These are phyloP conservation scores for Diadumene lineata DNA, from an alignment of 92 coral and sea anemone genomes.

Conservation along the genomic window DNA sequence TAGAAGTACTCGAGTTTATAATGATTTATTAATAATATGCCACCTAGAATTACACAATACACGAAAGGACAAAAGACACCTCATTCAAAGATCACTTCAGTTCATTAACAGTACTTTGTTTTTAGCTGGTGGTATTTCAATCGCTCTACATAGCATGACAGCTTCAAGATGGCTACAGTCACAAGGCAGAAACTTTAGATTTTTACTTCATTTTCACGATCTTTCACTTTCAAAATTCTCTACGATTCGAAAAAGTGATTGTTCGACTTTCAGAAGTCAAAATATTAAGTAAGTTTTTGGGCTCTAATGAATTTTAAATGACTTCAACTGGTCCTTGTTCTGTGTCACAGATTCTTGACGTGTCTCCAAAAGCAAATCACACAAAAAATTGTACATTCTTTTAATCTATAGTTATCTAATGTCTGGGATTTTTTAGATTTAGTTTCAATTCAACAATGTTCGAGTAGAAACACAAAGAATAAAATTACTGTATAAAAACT, in stretches of 20 bases:
- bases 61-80: constrained; percentile 1
- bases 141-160: constrained; percentile 16
- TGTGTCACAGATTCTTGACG: constrained; percentile 7
- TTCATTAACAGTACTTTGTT: neutral
- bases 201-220: neutral
- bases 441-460: neutral
- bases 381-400: neutral
- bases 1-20: neutral
- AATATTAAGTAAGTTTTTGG: neutral
- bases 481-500: neutral
- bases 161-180: neutral
- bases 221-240: neutral
- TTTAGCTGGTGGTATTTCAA: neutral
- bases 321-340: neutral
- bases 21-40: constrained; percentile 15
- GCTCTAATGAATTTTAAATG: constrained; percentile 9
- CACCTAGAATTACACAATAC: constrained; percentile 24
- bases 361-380: neutral
- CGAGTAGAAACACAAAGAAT: neutral
- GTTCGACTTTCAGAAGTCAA: neutral
- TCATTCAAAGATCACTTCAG: constrained; percentile 18
- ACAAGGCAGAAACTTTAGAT: neutral
- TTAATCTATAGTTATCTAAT: neutral
- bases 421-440: neutral
- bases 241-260: neutral